Evolutionary conservation across 2,113 vertebrate genomes (phyloP).

Genomic region (Brachirus orientalis): DNA sequence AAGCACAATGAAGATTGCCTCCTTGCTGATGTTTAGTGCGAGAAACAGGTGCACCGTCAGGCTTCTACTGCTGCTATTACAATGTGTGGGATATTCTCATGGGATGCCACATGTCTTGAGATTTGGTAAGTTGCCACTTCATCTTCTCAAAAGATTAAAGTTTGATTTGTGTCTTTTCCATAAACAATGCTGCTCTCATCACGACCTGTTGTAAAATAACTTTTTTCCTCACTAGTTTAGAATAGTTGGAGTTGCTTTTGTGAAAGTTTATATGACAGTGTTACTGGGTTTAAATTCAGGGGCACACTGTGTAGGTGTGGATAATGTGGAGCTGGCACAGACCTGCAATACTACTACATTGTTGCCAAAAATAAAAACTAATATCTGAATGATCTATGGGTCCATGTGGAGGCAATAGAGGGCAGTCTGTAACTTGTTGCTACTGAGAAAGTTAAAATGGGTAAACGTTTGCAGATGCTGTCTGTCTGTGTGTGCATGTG

Average conservation of each 20-base stretch:
- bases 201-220: constrained; percentile 35
- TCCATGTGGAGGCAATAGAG: not conserved
- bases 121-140: constrained; percentile 90
- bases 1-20: constrained; percentile 94
- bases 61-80: constrained; percentile 90
- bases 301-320: not conserved
- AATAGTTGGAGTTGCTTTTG: constrained; percentile 10
- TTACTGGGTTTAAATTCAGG: not conserved
- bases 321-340: constrained; percentile 7
- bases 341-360: not conserved
- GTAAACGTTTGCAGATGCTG: not conserved
- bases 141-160: constrained; percentile 24
- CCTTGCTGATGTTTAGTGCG: constrained; percentile 86
- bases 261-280: not conserved
- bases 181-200: not conserved
- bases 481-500: too few relatives aligned
- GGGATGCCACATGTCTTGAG: constrained; percentile 97
- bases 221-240: constrained; percentile 1
- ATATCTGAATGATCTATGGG: not conserved
- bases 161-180: constrained; percentile 26
- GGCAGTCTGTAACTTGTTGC: constrained; percentile 46
- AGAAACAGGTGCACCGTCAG: constrained; percentile 88
- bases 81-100: constrained; percentile 91
- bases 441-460: constrained; percentile 18
- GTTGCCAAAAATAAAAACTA: not conserved